Base-by-base conservation (phyloP, 2,888 invertebrate genomes). In the Osedax fenrisi region DNA sequence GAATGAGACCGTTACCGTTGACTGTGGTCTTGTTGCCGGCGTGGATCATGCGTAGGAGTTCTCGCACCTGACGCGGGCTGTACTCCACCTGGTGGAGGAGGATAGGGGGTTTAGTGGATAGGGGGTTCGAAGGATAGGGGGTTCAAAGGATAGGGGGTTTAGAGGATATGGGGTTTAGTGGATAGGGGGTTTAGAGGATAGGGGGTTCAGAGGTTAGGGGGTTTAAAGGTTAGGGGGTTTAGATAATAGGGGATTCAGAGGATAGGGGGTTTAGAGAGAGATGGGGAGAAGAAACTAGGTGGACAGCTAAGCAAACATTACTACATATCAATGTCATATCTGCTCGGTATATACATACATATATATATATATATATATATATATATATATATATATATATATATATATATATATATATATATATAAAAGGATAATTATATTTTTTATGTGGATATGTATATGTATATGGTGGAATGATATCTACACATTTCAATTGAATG, bases 51-150 rank as follows among this genome's bases (percentile, higher is more conserved):
- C 89, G 26, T 61, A 94, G 87, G 2, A 94, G 87, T 80, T 91
- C 90, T 78, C 90, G 89, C 78, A 96, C 93, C 86, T 95, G 93
- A 80, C 89, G 89, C 77, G 90, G 89, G 71, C 90, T 90, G 81
- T 94, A 94, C 81, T 93, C 92, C 69, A 91, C 90, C 85, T 92
- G 21, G 1, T 62, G 59, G 2, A 26, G 5, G 23, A 25, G 26
- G 24, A 67, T 21, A 27, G 17, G 41, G 41, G 10, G 41, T 41
- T 10, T 5, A 41, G 17, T 5, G 41, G 41, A 5, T 41, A 17
- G 17, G 17, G 41, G 41, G n/a, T n/a, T n/a, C 41, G 41, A 41
- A 41, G 17, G 5, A 41, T 41, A 17, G 41, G 41, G 10, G 17
- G 41, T 10, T n/a, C n/a, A n/a, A n/a, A n/a, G n/a, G n/a, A n/a